Base-by-base conservation (phyloP, 2,797 vertebrate genomes). In the Myotis myotis region DNA sequence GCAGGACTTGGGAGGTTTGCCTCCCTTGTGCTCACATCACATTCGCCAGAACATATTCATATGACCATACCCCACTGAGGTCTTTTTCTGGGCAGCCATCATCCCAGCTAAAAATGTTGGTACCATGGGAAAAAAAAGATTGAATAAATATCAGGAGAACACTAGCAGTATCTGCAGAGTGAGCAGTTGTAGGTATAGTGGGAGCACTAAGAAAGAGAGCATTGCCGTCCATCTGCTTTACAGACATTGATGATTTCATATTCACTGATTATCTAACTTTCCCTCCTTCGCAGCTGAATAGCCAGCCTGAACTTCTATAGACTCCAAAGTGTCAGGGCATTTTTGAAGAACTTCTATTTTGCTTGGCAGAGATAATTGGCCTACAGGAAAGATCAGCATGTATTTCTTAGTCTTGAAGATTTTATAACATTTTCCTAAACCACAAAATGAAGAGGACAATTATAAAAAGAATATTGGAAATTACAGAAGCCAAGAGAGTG, bases 281-380 rank as follows among this genome's bases (percentile, higher is more conserved):
- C 38, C 57, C 17, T 66, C 44, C 66, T 25, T 75, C 41, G 33
- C 23, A 84, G 38, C 19, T 47, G 38, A 87, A 25, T 7, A 84
- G 49, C 36, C 8, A 62, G 22, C 2, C 51, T 44, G n/a, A 91
- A 86, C 23, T 83, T 91, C 81, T 25, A 23, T 20, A n/a, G 36
- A 81, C 71, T 90, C 53, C 72, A 88, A 93, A 87, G 64, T 74
- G 33, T 82, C 33, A 91, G 78, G 78, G 15, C 8, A 8, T 44
- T 91, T 95, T 88, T 87, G 78, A 83, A 95, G 81, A 60, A 92
- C 13, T 70, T 94, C 51, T 90, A 16, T 90, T 97, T 96, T 92
- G 15, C 62, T 92, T 96, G 96, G 88, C 88, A 92, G 89, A 92
- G 23, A 47, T 41, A 82, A 64, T 23, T 95, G 57, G 15, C 68